Conservation (phyloP, 2,888 invertebrate species). For the Lasioglossum morio region DNA sequence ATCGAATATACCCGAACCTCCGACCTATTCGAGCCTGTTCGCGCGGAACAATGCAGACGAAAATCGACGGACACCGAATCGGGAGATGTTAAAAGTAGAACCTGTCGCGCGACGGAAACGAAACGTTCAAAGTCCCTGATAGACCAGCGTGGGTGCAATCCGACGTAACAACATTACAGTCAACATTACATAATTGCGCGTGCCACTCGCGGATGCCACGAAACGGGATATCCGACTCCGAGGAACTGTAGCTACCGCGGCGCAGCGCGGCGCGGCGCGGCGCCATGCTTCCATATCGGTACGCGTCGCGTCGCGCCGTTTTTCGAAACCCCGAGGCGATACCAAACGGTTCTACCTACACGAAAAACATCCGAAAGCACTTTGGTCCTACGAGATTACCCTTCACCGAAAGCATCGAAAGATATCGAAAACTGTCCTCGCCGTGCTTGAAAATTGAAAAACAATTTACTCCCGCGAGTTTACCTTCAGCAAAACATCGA, state of each 20-base stretch:
- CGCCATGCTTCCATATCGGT: constrained; percentile 48
- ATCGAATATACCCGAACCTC: background rate
- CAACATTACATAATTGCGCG: constrained; percentile 43
- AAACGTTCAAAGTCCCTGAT: background rate
- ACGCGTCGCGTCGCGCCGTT: constrained; percentile 22
- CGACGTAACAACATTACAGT: constrained; percentile 35
- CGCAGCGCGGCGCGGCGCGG: constrained; percentile 47
- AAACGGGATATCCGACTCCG: constrained; percentile 46
- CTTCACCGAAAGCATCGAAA: background rate
- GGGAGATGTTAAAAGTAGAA: background rate
- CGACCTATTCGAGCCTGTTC: background rate
- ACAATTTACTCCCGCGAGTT: background rate
- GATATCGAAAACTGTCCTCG: background rate
- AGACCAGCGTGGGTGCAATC: background rate
- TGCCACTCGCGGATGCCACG: constrained; percentile 36
- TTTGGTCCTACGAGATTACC: background rate
- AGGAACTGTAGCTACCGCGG: constrained; percentile 34
- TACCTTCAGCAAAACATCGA: background rate
- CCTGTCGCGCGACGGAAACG: background rate
- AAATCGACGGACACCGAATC: background rate
- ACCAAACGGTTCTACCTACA: too few species aligned
- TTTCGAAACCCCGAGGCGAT: background rate
- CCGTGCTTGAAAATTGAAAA: too few species aligned
- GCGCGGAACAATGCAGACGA: background rate
- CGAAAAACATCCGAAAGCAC: background rate